phyloP scores from a whole-genome alignment of 1,140 invertebrate species.

The Vanessa tameamea region DNA sequence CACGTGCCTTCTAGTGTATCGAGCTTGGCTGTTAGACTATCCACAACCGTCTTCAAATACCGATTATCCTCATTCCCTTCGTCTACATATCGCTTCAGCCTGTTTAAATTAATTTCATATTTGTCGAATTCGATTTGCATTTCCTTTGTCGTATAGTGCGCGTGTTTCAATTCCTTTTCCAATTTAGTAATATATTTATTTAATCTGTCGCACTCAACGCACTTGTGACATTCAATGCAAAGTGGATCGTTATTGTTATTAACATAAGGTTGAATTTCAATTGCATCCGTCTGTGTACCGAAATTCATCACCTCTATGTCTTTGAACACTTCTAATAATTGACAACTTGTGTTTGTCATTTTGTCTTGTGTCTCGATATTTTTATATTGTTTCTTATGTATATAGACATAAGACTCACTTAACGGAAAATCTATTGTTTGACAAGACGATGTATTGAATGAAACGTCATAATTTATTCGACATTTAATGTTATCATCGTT shows the following conservation, averaged over 20 bases:
- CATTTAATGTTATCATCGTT: not conserved
- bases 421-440: not conserved
- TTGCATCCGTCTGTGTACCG: conserved; percentile 36
- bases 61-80: conserved; percentile 53
- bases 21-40: conserved; percentile 51
- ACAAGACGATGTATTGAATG: not conserved
- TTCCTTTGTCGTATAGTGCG: conserved; percentile 31
- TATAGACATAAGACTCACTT: not conserved
- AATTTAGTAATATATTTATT: conserved; percentile 50
- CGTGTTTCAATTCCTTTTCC: conserved; percentile 50
- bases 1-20: conserved; percentile 48
- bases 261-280: conserved; percentile 24
- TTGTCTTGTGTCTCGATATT: not conserved
- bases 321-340: conserved; percentile 35
- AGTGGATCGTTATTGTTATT: conserved; percentile 49
- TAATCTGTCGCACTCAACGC: conserved; percentile 52
- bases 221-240: conserved; percentile 49
- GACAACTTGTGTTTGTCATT: conserved; percentile 21
- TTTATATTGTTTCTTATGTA: not conserved
- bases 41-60: conserved; percentile 46
- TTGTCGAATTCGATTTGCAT: conserved; percentile 47
- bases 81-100: conserved; percentile 48
- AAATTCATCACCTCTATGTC: conserved; percentile 40
- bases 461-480: not conserved
- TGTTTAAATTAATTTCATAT: conserved; percentile 59